A percentile compares a stretch with the other conserved stretches of the same genome.
Evolutionary conservation across 2,888 invertebrate species (phyloP).

Genomic region (Scelioninae gen. 2): DNA sequence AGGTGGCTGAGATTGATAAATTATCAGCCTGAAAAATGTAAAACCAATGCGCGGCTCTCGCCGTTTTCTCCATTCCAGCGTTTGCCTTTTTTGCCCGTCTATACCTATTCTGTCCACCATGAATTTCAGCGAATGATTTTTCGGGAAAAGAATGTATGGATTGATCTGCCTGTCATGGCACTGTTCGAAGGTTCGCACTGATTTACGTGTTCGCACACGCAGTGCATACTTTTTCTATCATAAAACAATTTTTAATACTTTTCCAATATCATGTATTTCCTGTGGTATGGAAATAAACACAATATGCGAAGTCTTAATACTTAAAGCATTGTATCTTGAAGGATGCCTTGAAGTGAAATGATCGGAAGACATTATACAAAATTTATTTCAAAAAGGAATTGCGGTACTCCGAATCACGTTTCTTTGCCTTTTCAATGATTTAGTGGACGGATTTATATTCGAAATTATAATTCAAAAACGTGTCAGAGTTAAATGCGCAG

Average conservation of each 20-base stretch:
- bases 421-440: too few species aligned
- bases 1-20: slow-evolving; percentile 71
- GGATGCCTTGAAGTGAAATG: too few species aligned
- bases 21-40: slow-evolving; percentile 73
- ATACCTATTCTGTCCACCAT: slow-evolving; percentile 48
- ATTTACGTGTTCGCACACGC: slow-evolving; percentile 38
- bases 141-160: slow-evolving; percentile 52
- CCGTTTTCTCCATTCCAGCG: slow-evolving; percentile 49
- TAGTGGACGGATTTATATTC: too few species aligned
- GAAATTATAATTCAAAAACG: too few species aligned
- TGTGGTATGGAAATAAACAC: slow-evolving; percentile 1
- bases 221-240: slow-evolving; percentile 27
- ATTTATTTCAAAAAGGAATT: too few species aligned
- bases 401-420: too few species aligned
- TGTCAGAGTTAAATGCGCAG: too few species aligned
- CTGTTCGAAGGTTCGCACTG: slow-evolving; percentile 35
- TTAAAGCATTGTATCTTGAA: neutral
- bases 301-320: neutral
- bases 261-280: slow-evolving; percentile 10
- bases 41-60: slow-evolving; percentile 64
- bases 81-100: slow-evolving; percentile 46
- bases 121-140: slow-evolving; percentile 57
- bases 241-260: slow-evolving; percentile 43
- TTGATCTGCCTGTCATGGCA: slow-evolving; percentile 43
- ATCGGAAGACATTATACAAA: too few species aligned